Base-by-base conservation (phyloP, 2,113 vertebrate species). In the Alouatta palliata region DNA sequence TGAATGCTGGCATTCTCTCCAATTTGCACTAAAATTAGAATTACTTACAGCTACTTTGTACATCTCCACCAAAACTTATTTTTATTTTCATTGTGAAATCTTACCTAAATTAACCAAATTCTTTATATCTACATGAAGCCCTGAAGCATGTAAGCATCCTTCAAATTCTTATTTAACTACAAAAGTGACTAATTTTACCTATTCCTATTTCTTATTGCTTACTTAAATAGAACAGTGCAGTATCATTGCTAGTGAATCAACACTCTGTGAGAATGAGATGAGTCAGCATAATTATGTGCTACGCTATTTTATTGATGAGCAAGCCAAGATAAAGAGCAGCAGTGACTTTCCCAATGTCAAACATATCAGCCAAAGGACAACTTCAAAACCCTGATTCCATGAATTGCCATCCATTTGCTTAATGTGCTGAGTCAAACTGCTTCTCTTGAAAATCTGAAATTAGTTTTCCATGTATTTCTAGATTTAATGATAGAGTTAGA, bases 381-480 rank as follows among this genome's bases (percentile, higher is more conserved):
- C 35, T 84, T 40, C 66, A 94, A 94, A 93, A 68, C 27, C 27
- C 35, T 3, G 37, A 88, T 70, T 64, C 40, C 32, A 27, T 75
- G 82, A 80, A 47, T 91, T 1, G 19, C 5, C 40, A 80, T 56
- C 68, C 30, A 95, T 0, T 93, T 89, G 66, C n/a, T 95, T 79
- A 61, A 54, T 79, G 27, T 87, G 49, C 52, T 92, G 61, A 95
- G 45, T 87, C 43, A 87, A 85, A 76, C 27, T 85, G 76, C 16
- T 93, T 79, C 20, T 75, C 40, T 91, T 93, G 54, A 70, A 93
- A 43, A 5, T 92, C 47, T 94, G 58, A 92, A 96, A 92, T 93
- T 49, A 84, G 49, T 66, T 91, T 93, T 79, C 35, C 16, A 71
- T 30, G 20, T 23, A 16, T 58, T 75, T 89, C 56, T 68, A 94